phyloP scores from a whole-genome alignment of 2,888 invertebrate species.

The Sturmia bella region DNA sequence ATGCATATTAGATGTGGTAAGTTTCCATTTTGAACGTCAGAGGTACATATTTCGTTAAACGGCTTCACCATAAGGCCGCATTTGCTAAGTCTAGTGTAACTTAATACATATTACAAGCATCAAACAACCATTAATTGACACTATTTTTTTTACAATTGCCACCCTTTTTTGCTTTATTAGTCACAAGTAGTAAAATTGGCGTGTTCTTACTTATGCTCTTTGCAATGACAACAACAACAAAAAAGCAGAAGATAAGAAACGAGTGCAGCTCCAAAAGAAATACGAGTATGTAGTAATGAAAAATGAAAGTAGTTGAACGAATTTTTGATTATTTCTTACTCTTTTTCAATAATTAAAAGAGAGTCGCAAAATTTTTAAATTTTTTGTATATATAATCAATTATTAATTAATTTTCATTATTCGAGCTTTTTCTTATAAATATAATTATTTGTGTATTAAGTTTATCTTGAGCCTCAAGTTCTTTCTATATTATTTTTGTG shows the following conservation, averaged over 20 bases:
- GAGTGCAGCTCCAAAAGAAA: not conserved
- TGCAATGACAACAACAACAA: not conserved
- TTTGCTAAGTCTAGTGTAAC: conserved; percentile 59
- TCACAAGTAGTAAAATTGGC: not conserved
- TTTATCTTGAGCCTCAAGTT: too few relatives aligned
- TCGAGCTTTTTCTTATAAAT: too few relatives aligned
- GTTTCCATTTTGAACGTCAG: conserved; percentile 1
- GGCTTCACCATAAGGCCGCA: conserved; percentile 66
- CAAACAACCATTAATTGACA: conserved; percentile 45
- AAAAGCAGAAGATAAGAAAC: not conserved
- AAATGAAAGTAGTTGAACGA: too few relatives aligned
- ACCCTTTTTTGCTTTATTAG: conserved; percentile 27
- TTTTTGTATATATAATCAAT: too few relatives aligned
- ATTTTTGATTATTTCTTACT: too few relatives aligned
- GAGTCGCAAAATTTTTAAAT: too few relatives aligned
- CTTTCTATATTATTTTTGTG: too few relatives aligned
- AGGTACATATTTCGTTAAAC: conserved; percentile 59
- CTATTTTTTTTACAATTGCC: conserved; percentile 40
- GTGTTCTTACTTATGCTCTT: conserved; percentile 41
- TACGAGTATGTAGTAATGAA: too few relatives aligned
- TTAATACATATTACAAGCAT: conserved; percentile 65
- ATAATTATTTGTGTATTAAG: too few relatives aligned
- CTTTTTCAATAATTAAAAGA: too few relatives aligned
- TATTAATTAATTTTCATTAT: too few relatives aligned
- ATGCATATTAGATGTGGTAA: conserved; percentile 29